Percentiles rank a stretch among this genome's conserved stretches.
These are phyloP conservation scores for Cyphomyrmex costatus DNA, from an alignment of 1,140 invertebrate species.

Conservation along the genomic window DNA sequence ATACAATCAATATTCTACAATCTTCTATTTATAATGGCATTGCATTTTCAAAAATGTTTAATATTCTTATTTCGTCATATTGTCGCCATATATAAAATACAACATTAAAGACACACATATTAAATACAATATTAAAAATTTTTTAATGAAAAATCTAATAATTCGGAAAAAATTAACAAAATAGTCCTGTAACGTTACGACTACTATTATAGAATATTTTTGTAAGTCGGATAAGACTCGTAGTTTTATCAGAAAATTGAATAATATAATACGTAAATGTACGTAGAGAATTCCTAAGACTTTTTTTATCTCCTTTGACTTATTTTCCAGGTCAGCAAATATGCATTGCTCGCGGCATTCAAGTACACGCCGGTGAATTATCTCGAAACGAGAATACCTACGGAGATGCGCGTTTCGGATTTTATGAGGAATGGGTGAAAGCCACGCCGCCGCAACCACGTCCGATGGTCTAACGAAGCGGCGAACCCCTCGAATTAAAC, in stretches of 20 bases:
- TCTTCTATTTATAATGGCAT: not conserved
- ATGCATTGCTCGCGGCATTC: conserved; percentile 14
- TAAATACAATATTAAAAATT: not conserved
- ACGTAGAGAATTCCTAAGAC: not conserved
- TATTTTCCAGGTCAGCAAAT: conserved; percentile 47
- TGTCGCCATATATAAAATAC: no score
- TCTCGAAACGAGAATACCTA: conserved; percentile 34
- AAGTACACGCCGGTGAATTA: conserved; percentile 7
- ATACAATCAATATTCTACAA: not conserved
- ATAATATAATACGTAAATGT: not conserved
- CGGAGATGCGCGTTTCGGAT: conserved; percentile 48
- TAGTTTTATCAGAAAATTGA: not conserved
- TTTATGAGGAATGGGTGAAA: conserved; percentile 66
- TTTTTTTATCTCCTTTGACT: conserved; percentile 6
- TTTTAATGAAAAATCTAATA: not conserved
- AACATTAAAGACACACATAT: not conserved
- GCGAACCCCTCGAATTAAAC: conserved; percentile 56
- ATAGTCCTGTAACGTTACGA: no score
- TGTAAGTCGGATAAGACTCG: not conserved
- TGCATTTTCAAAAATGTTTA: not conserved
- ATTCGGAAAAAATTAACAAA: not conserved
- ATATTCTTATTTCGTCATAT: not conserved
- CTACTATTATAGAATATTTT: not conserved
- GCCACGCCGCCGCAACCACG: conserved; percentile 33
- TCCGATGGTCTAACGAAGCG: conserved; percentile 52